Evolutionary conservation across 2,888 invertebrate species (phyloP), one percentile per base, ranked within the genome.

Genomic region (Alentia gelatinosa): DNA sequence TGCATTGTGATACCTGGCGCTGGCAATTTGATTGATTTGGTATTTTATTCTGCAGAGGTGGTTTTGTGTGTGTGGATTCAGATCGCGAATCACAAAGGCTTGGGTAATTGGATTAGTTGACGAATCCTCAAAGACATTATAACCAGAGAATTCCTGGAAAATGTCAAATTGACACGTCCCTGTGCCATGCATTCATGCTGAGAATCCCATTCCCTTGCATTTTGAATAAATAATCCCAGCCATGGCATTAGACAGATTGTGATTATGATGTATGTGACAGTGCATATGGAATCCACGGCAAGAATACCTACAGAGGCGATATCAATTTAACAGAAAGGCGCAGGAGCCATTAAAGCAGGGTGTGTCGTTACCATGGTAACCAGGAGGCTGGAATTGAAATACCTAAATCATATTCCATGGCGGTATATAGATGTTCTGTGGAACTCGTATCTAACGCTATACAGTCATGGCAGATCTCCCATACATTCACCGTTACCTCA

Each of bases 91-190:
- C 68, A 68, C 68, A 30, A 68, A 30, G 68, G 68, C 30, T 12
- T 30, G 68, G 12, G 68, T 68, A 19, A 56, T 56, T 12, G 19
- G 19, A 56, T 56, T 56, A 56, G 56, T 56, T 1, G 56, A 4
- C 56, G 56, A 56, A 56, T 56, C n/a, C n/a, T n/a, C 56, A 56
- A 56, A 56, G 56, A n/a, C 56, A 56, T 56, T 56, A 56, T 56
- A 56, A 56, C 23, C 56, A 56, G 56, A 56, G 56, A 19, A 56
- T 56, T 56, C 12, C 56, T 68, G 68, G 30, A 5, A 68, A 68
- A 68, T 68, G 68, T 68, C 68, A 68, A 30, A 30, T 68, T 30
- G 30, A 19, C 56, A 56, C n/a, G 56, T 56, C n/a, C n/a, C n/a
- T 56, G 56, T 56, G 56, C 5, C 19, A 56, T 56, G 56, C n/a